A percentile compares a stretch with the other conserved stretches of the same genome.
Conservation (phyloP, 1,140 invertebrate genomes). For the Drosophila serrata region DNA sequence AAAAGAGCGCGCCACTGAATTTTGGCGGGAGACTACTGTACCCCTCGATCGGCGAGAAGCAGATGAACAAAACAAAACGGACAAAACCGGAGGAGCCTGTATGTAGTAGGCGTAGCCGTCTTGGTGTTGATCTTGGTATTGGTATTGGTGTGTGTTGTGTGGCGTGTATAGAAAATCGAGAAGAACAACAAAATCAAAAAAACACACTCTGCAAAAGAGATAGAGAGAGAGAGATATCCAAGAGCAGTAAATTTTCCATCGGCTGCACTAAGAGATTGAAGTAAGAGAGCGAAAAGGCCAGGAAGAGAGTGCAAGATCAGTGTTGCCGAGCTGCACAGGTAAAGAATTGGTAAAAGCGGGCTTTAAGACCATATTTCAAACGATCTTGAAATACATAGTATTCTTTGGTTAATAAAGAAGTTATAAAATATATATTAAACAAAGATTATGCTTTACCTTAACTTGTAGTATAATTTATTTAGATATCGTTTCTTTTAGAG, state of each 20-base stretch:
- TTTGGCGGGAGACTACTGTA: slow-evolving; percentile 84
- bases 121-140: background rate
- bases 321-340: slow-evolving; percentile 70
- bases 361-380: slow-evolving; percentile 29
- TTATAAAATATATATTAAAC: background rate
- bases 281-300: slow-evolving; percentile 18
- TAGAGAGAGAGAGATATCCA: slow-evolving; percentile 32
- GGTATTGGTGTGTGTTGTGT: slow-evolving; percentile 15
- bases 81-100: slow-evolving; percentile 63
- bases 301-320: slow-evolving; percentile 44
- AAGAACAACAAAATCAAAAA: slow-evolving; percentile 69
- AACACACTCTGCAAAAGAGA: slow-evolving; percentile 9
- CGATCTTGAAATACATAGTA: slow-evolving; percentile 43
- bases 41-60: slow-evolving; percentile 64
- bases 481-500: background rate
- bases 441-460: background rate
- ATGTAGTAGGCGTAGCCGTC: slow-evolving; percentile 37
- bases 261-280: background rate
- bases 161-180: slow-evolving; percentile 58
- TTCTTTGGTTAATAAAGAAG: background rate
- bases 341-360: background rate
- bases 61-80: slow-evolving; percentile 79
- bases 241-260: slow-evolving; percentile 20
- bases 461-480: background rate
- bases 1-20: slow-evolving; percentile 71